phyloP scores from a whole-genome alignment of 2,113 vertebrate species.

The Alligator mississippiensis region DNA sequence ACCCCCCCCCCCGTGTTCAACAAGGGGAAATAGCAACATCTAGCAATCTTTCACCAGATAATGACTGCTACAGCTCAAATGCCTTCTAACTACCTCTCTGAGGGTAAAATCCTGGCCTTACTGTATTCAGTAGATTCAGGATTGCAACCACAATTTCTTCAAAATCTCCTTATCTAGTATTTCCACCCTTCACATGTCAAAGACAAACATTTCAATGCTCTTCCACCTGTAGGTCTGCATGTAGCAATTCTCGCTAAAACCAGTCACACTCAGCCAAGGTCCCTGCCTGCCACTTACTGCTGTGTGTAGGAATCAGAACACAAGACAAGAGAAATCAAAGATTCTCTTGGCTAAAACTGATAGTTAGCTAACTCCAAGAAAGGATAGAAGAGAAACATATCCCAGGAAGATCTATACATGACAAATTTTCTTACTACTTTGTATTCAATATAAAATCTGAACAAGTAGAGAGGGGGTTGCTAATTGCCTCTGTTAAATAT shows the following conservation, averaged over 20 bases:
- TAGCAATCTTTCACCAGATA: neutral
- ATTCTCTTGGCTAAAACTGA: neutral
- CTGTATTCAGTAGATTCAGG: neutral
- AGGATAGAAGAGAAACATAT: neutral
- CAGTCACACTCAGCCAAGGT: neutral
- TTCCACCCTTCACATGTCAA: neutral
- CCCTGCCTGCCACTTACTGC: neutral
- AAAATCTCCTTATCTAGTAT: neutral
- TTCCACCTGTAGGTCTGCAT: neutral
- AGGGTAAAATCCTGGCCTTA: neutral
- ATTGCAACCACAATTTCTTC: neutral
- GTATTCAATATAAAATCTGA: slow-evolving; percentile 12
- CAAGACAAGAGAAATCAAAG: neutral
- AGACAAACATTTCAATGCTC: neutral
- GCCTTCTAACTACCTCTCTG: neutral
- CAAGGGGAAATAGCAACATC: neutral
- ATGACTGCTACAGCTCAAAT: neutral
- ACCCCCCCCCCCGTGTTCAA: neutral
- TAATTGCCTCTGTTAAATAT: neutral
- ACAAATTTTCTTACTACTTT: neutral
- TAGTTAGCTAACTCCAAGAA: neutral
- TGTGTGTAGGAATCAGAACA: neutral
- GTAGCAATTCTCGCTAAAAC: neutral
- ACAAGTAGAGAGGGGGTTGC: neutral
- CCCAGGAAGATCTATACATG: neutral